phyloP scores from a whole-genome alignment of 2,888 invertebrate genomes.

The Tenthredo distinguenda region DNA sequence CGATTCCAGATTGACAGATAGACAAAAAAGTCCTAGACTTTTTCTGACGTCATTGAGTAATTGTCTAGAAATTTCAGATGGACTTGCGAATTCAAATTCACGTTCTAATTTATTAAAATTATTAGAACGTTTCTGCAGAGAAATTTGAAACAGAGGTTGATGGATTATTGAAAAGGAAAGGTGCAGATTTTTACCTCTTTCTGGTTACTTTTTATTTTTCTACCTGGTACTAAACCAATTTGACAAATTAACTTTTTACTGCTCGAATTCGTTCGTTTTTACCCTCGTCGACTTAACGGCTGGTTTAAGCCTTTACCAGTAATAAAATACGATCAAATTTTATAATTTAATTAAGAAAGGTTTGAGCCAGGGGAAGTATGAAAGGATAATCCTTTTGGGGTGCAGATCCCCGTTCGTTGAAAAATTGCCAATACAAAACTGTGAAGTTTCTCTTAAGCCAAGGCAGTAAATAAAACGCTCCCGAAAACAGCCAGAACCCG shows the following conservation, averaged over 20 bases:
- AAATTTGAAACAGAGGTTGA: neutral
- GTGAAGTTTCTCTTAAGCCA: conserved; percentile 38
- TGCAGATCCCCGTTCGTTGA: conserved; percentile 15
- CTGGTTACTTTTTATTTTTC: neutral
- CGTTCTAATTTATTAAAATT: neutral
- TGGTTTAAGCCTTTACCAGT: conserved; percentile 44
- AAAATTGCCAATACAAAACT: conserved; percentile 16
- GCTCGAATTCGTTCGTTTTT: conserved; percentile 14
- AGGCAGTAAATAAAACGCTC: conserved; percentile 45
- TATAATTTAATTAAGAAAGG: conserved; percentile 44
- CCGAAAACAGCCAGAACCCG: neutral
- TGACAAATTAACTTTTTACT: conserved; percentile 40
- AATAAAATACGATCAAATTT: conserved; percentile 39
- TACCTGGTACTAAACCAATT: conserved; percentile 21
- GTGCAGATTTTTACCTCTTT: neutral
- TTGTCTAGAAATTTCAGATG: neutral
- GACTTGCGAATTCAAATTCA: neutral
- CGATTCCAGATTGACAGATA: neutral
- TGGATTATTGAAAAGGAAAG: neutral
- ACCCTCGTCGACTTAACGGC: neutral
- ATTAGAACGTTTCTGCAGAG: neutral
- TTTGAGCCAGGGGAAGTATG: neutral
- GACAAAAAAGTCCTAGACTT: neutral
- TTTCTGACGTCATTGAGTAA: neutral
- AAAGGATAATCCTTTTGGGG: conserved; percentile 42